These are phyloP conservation scores for Anguilla megastoma DNA, from an alignment of 2,797 vertebrate species.

Conservation along the genomic window DNA sequence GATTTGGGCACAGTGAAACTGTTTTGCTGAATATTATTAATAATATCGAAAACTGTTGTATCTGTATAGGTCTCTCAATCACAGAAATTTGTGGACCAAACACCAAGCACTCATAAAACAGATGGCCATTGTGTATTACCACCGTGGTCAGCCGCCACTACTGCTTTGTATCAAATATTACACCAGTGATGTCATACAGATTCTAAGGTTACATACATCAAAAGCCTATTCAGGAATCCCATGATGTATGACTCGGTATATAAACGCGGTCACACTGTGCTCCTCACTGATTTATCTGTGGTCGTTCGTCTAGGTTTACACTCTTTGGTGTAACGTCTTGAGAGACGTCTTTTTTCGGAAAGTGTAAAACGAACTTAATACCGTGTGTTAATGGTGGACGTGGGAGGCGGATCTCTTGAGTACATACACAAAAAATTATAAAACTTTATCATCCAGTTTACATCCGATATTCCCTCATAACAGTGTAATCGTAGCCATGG, in stretches of 20 bases:
- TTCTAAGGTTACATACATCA: conserved; percentile 18
- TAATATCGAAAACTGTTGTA: not conserved
- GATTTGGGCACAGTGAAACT: not conserved
- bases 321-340: not conserved
- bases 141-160: not conserved
- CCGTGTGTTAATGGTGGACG: not conserved
- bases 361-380: not conserved
- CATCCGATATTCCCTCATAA: no score
- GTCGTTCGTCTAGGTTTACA: not conserved
- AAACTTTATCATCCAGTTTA: no score
- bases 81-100: not conserved
- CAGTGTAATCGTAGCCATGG: not conserved
- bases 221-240: not conserved
- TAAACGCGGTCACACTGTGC: not conserved
- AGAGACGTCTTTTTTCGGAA: not conserved
- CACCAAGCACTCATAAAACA: not conserved
- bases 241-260: not conserved
- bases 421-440: no score
- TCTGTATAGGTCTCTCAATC: not conserved
- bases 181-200: not conserved
- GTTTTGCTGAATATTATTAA: not conserved
- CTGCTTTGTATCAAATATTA: conserved; percentile 1
- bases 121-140: not conserved
- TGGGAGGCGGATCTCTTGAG: not conserved
- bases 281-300: not conserved